Evolutionary conservation across 1,140 invertebrate genomes (phyloP).

Genomic region (Papilio dardanus): DNA sequence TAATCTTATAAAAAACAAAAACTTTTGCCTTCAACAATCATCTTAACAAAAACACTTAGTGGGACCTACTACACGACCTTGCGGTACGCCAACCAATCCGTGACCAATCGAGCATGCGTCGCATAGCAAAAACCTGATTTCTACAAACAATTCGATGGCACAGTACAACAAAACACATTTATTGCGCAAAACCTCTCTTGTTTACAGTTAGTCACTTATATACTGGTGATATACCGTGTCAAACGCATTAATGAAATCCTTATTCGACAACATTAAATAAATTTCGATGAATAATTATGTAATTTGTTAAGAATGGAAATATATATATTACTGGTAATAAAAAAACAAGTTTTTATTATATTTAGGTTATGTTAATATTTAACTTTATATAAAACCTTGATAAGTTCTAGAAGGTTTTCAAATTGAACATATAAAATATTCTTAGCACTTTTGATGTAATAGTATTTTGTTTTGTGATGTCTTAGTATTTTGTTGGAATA

Average conservation of each 20-base stretch:
- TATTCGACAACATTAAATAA: background rate
- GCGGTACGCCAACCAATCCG: conserved; percentile 59
- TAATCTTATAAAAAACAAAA: conserved; percentile 31
- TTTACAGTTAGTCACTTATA: background rate
- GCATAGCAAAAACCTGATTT: conserved; percentile 52
- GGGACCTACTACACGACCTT: conserved; percentile 61
- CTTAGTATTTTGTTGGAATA: no score
- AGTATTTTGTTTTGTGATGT: no score
- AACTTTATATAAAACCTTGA: background rate
- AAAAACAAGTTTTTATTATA: background rate
- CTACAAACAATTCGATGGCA: conserved; percentile 48
- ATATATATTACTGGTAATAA: background rate
- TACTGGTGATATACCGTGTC: conserved; percentile 32
- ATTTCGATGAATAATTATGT: conserved; percentile 9
- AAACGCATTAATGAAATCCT: conserved; percentile 7
- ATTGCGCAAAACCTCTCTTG: conserved; percentile 41
- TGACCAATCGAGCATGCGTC: conserved; percentile 57
- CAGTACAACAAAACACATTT: conserved; percentile 42
- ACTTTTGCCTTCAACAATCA: no score
- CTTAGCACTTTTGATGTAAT: no score
- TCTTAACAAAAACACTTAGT: no score
- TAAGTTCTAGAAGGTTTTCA: no score
- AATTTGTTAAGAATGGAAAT: background rate
- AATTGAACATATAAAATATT: no score
- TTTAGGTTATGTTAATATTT: background rate